Evolutionary conservation across 1,140 invertebrate genomes (phyloP).

Genomic region (Lepidurus arcticus): DNA sequence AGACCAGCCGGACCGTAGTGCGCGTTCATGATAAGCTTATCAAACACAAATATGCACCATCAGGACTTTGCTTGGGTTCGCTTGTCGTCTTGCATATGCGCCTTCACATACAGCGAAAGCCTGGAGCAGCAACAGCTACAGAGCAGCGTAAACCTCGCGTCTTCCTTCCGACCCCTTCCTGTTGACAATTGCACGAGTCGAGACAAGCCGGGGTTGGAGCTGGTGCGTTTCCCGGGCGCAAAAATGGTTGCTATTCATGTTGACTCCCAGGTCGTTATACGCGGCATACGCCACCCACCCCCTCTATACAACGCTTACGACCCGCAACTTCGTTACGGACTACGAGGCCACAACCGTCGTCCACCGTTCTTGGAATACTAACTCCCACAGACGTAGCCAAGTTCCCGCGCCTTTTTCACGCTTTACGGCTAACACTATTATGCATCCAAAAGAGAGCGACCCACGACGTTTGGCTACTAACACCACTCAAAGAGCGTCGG

Average conservation of each 20-base stretch:
- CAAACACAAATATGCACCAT: conserved; percentile 22
- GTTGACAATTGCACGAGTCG: neutral
- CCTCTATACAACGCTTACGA: neutral
- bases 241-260: conserved; percentile 16
- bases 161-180: neutral
- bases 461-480: neutral
- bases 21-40: conserved; percentile 15
- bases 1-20: neutral
- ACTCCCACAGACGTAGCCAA: neutral
- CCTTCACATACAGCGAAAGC: neutral
- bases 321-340: neutral
- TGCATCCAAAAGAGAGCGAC: neutral
- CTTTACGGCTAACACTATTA: neutral
- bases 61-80: conserved; percentile 10
- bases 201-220: neutral
- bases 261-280: conserved; percentile 10
- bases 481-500: neutral
- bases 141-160: neutral
- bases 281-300: neutral
- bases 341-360: neutral
- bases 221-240: neutral
- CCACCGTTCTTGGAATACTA: neutral
- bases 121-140: neutral
- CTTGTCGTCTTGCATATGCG: conserved; percentile 18
- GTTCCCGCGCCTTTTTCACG: neutral